phyloP scores from a whole-genome alignment of 1,140 invertebrate genomes.

The Cheumatopsyche charites region DNA sequence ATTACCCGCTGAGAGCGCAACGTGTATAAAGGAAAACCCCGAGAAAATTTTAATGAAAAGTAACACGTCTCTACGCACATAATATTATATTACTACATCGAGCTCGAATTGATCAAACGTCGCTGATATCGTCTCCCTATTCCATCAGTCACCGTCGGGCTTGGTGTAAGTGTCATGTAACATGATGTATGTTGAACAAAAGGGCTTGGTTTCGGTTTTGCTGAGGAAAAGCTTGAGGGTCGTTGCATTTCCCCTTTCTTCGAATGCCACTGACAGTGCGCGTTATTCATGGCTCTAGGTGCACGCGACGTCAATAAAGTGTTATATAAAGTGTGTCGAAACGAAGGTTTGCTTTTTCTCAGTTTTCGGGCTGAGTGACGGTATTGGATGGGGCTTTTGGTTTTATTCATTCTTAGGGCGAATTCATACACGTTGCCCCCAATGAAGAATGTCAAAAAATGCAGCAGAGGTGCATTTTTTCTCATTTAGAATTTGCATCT shows the following conservation, averaged over 20 bases:
- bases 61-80: not conserved
- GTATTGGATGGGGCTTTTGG: not conserved
- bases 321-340: no score
- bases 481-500: no score
- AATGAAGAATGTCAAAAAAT: no score
- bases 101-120: conserved; percentile 35
- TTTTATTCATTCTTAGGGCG: no score
- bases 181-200: conserved; percentile 39
- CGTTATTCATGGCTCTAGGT: conserved; percentile 33
- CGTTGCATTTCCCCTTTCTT: conserved; percentile 9
- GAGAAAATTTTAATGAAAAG: conserved; percentile 24
- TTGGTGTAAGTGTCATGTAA: conserved; percentile 43
- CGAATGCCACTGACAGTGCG: conserved; percentile 31
- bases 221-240: no score
- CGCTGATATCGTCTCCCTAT: conserved; percentile 17
- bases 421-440: no score
- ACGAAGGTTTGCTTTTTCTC: no score
- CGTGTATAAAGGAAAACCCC: no score
- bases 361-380: not conserved
- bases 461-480: no score
- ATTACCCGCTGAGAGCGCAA: not conserved
- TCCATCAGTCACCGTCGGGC: conserved; percentile 35
- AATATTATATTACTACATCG: not conserved
- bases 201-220: not conserved
- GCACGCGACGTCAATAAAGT: conserved; percentile 4